Evolutionary conservation across 1,140 invertebrate genomes (phyloP).

Genomic region (Steinernema feltiae): DNA sequence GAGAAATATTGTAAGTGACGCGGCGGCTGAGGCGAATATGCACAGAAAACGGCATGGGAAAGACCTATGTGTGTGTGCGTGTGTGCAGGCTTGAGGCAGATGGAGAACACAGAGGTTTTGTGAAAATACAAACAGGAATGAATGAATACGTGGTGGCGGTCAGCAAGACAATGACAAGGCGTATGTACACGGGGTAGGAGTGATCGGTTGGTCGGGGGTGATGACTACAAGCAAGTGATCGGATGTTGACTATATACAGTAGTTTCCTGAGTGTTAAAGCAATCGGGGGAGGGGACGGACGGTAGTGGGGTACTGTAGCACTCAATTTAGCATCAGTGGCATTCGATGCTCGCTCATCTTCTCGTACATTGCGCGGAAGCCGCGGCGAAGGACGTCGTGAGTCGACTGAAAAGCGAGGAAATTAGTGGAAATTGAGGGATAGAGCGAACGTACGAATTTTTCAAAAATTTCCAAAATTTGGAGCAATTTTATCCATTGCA

Average conservation of each 20-base stretch:
- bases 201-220: no score
- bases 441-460: neutral
- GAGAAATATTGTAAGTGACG: neutral
- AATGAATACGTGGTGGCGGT: no score
- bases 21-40: neutral
- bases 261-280: slow-evolving; percentile 3
- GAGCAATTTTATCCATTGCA: neutral
- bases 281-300: neutral
- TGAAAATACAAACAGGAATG: neutral
- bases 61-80: no score
- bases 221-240: no score
- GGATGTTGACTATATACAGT: slow-evolving; percentile 5
- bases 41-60: neutral
- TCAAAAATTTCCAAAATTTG: neutral
- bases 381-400: neutral
- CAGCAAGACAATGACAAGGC: no score
- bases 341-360: neutral
- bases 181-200: neutral
- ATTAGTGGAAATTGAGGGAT: neutral
- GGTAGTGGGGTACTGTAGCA: neutral
- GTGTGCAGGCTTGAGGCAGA: neutral
- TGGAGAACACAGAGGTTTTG: neutral
- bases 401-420: neutral
- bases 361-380: neutral
- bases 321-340: neutral